Conservation (phyloP, 2,888 invertebrate genomes). For the Acrobasis consociella region DNA sequence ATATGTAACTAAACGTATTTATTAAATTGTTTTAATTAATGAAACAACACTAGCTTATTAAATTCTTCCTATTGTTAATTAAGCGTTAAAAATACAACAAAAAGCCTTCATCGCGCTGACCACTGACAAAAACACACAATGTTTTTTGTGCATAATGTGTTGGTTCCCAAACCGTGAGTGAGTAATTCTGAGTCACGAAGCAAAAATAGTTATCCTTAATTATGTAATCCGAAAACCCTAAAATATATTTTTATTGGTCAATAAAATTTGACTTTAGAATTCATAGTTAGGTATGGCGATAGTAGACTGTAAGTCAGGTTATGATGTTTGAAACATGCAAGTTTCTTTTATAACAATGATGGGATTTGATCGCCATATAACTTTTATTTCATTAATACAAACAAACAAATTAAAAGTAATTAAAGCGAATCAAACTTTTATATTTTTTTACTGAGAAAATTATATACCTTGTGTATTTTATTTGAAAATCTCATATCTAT, state of each 20-base stretch:
- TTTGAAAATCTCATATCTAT: background rate
- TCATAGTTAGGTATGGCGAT: too few relatives aligned
- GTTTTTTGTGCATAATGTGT: background rate
- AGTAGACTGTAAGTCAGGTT: background rate
- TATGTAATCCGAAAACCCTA: slow-evolving; percentile 15
- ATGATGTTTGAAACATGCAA: background rate
- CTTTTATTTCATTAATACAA: too few relatives aligned
- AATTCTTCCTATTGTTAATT: background rate
- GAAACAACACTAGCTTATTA: background rate
- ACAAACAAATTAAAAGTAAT: too few relatives aligned
- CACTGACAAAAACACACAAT: background rate
- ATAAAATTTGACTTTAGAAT: background rate
- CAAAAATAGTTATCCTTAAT: slow-evolving; percentile 10
- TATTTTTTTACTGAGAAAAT: background rate
- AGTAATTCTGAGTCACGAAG: slow-evolving; percentile 11
- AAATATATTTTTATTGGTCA: background rate
- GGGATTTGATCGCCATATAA: too few relatives aligned
- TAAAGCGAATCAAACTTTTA: background rate
- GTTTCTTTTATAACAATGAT: too few relatives aligned
- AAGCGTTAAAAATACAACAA: background rate
- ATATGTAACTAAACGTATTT: background rate
- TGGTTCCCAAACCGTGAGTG: background rate
- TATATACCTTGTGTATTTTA: background rate
- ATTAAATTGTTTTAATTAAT: background rate
- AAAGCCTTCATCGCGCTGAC: background rate